A percentile compares a stretch with the other conserved stretches of the same genome.
Evolutionary conservation across 2,888 invertebrate species (phyloP).

Genomic region (Coelinius sp.): DNA sequence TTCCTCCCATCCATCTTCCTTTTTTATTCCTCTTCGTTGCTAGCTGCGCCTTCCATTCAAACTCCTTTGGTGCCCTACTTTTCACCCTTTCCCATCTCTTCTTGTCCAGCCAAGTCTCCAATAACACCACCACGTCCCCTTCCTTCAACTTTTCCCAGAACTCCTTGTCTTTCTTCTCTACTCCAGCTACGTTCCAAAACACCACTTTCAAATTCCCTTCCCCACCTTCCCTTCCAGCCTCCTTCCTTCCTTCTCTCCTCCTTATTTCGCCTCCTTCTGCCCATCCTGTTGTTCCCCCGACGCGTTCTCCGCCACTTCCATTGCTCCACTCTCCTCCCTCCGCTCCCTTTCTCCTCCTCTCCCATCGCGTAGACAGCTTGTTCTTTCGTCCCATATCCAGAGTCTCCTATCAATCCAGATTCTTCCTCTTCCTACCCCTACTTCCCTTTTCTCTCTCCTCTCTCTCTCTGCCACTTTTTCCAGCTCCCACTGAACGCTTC

Average conservation of each 20-base stretch:
- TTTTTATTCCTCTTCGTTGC: neutral
- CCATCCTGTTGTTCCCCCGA: neutral
- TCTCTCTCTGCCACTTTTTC: neutral
- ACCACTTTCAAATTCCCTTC: slow-evolving; percentile 13
- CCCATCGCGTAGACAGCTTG: neutral
- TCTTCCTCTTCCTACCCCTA: slow-evolving; percentile 2
- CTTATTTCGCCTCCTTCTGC: neutral
- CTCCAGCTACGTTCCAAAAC: slow-evolving; percentile 22
- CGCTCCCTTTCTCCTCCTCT: slow-evolving; percentile 22
- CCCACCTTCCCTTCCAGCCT: neutral
- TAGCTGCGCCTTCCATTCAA: neutral
- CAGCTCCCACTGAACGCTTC: neutral
- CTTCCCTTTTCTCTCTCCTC: neutral
- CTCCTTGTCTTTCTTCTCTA: neutral
- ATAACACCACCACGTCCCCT: neutral
- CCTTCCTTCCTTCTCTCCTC: slow-evolving; percentile 22
- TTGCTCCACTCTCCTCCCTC: slow-evolving; percentile 46
- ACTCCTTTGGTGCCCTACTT: neutral
- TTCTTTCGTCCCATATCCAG: slow-evolving; percentile 4
- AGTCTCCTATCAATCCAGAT: neutral
- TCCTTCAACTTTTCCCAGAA: neutral
- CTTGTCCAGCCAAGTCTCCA: neutral
- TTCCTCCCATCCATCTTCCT: neutral
- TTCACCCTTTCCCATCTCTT: neutral
- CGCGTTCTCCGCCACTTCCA: slow-evolving; percentile 33